Conservation (phyloP, 2,113 vertebrate species). For the Platysternon megacephalum region DNA sequence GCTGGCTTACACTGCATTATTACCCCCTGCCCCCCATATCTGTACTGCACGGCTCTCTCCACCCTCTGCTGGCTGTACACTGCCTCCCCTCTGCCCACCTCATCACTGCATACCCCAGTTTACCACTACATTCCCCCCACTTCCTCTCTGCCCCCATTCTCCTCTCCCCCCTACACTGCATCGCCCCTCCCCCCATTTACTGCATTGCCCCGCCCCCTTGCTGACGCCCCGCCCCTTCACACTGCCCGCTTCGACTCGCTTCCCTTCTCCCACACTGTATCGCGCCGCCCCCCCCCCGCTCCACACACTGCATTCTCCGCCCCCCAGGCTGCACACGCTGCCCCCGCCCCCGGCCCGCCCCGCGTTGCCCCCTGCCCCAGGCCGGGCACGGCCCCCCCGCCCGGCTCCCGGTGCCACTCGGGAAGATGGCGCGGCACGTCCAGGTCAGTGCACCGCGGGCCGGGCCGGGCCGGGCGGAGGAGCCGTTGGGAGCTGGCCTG, state of each 20-base stretch:
- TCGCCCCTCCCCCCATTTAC: too few species aligned
- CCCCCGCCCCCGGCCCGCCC: not conserved
- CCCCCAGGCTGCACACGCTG: not conserved
- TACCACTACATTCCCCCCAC: not conserved
- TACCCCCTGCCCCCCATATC: not conserved
- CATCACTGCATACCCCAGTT: not conserved
- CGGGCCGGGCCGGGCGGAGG: not conserved
- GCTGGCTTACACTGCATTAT: not conserved
- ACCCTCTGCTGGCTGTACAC: too few species aligned
- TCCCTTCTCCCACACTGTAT: too few species aligned
- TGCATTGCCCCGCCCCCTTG: too few species aligned
- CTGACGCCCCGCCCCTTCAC: too few species aligned
- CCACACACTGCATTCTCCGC: not conserved
- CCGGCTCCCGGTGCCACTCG: not conserved
- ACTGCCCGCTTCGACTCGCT: too few species aligned
- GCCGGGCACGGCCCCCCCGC: not conserved
- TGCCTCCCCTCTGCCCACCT: too few species aligned
- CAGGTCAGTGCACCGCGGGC: conserved; percentile 56
- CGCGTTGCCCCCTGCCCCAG: not conserved
- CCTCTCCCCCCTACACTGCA: not conserved
- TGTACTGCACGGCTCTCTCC: not conserved
- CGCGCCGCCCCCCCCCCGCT: fast-evolving
- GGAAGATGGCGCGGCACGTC: conserved; percentile 69
- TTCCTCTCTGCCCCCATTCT: too few species aligned
- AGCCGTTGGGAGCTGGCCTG: not conserved